A percentile compares a stretch with the other conserved stretches of the same genome.
Conservation (phyloP, 2,797 vertebrate genomes). For the Etheostoma perlongum region DNA sequence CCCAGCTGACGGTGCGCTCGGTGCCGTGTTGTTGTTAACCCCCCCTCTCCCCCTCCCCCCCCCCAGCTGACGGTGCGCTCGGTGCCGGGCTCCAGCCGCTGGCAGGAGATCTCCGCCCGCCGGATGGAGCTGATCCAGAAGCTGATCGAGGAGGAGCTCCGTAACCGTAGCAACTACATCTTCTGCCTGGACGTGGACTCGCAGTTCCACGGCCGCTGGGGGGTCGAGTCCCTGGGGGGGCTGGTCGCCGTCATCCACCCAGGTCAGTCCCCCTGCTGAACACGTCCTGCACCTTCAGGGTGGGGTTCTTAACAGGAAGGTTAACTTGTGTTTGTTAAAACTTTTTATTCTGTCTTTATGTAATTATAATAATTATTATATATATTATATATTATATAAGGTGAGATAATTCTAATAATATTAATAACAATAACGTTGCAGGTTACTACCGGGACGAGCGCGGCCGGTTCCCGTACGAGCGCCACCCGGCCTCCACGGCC, state of each 20-base stretch:
- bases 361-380: too few species aligned
- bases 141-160: slow-evolving; percentile 66
- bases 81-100: slow-evolving; percentile 60
- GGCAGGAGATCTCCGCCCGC: slow-evolving; percentile 84
- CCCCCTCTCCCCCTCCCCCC: background rate
- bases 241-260: slow-evolving; percentile 83
- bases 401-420: too few species aligned
- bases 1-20: too few species aligned
- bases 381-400: too few species aligned
- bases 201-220: slow-evolving; percentile 76
- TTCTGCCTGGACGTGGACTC: slow-evolving; percentile 79
- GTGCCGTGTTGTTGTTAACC: too few species aligned
- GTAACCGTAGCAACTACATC: slow-evolving; percentile 58
- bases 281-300: too few species aligned
- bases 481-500: slow-evolving; percentile 75
- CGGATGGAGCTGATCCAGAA: slow-evolving; percentile 82
- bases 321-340: too few species aligned
- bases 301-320: too few species aligned
- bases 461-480: slow-evolving; percentile 82
- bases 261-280: slow-evolving; percentile 31
- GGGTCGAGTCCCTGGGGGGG: slow-evolving; percentile 80
- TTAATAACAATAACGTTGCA: slow-evolving; percentile 4
- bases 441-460: slow-evolving; percentile 68
- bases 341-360: too few species aligned
- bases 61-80: slow-evolving; percentile 32